Evolutionary conservation across 2,113 vertebrate genomes (phyloP), one percentile per base, ranked within the genome.

Genomic region (Silurus asotus): DNA sequence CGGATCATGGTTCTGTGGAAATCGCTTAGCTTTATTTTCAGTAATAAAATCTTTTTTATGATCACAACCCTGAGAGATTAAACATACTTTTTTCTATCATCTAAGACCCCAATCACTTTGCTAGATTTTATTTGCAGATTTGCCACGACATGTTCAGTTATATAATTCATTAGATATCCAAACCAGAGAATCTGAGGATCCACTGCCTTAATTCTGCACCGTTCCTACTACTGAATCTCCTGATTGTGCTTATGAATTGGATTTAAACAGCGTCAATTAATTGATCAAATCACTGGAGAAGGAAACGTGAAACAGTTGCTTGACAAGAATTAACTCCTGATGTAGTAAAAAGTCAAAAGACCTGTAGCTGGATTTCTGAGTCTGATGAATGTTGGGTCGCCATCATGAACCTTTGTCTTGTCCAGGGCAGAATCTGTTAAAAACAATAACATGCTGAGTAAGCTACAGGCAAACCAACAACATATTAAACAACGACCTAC

Each of bases 361-460:
- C 95, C 94, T 94, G 95, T 94, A 3, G 88, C 67, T 1, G 95
- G 95, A 86, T 94, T 95, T 75, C 91, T 92, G 4, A 96, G 88
- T 86, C 88, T 92, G 64, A 94, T 89, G 81, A 96, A 94, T 14
- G 87, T 87, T 8, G 95, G 93, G 23, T 94, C 93, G 37, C 85
- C 77, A 61, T 90, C 82, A 0, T 56, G 61, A 8, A 86, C 87
- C 75, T 91, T 83, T 48, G 83, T 51, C 55, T 87, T 70, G 53
- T 93, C 90, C 51, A 92, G 25, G 59, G 55, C 91, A 4, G 94
- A 93, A 49, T 95, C 95, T 96, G 92, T 56, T 75, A 72, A 53
- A 19, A 65, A 53, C 20, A 72, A 61, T 14, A 79, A 79, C 8
- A 3, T 25, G 23, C 20, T 15, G 6, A 28, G 6, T 77, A 56